Evolutionary conservation across 2,797 vertebrate species (phyloP), one percentile per base, ranked within the genome.

Genomic region (Lepidocolaptes lacrymiger): DNA sequence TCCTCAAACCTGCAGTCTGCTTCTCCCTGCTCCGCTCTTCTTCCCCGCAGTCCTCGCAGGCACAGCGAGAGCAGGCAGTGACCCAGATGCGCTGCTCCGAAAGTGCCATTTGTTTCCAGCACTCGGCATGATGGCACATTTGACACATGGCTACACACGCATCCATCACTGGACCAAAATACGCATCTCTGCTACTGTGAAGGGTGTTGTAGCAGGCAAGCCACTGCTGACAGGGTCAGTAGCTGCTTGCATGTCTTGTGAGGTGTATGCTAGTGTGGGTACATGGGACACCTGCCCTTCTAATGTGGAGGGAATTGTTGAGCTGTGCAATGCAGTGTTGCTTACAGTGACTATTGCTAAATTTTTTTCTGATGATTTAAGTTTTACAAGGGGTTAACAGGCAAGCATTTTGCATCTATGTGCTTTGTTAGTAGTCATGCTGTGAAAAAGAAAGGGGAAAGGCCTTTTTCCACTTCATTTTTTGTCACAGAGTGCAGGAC

Each of bases 71-170:
- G 91, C 83, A 46, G 69, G 90, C 93, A 75, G 55, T 95, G 95
- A 95, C 95, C 94, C 95, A 95, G 90, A 94, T 95, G 93, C 34
- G 2, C 63, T 43, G 68, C 85, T 84, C 91, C 80, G 20, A 85
- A 95, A 94, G 66, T 88, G 63, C 93, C 77, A n/a, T 91, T 94
- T 93, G 88, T 88, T 95, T 76, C 83, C 83, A 93, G 89, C 80
- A 19, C 85, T 86, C 71, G 7, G 48, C 39, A 2, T 63, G 73
- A 83, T 55, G 80, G 77, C 55, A 1, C 28, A 84, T 95, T 91
- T 86, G 93, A 93, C 91, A 88, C 85, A 69, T 87, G 93, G 83
- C 93, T 95, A 85, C 92, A 75, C 91, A 76, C 2, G 0, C 80
- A 64, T 93, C 76, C 79, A 17, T 90, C 93, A 59, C 36, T 34